These are phyloP conservation scores for Coilia nasus DNA, from an alignment of 2,797 vertebrate genomes.

Conservation along the genomic window DNA sequence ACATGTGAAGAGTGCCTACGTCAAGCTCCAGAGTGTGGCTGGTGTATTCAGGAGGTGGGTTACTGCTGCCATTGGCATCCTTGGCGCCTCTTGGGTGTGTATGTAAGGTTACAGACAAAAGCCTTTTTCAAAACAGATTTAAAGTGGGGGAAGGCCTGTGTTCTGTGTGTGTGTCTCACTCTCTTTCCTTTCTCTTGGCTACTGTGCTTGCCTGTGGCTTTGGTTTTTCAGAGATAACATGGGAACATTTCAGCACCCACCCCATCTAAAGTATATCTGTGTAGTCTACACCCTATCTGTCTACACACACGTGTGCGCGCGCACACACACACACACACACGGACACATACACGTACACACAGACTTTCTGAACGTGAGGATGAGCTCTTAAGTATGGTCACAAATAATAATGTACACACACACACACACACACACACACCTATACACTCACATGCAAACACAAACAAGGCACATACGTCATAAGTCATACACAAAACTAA, in stretches of 20 bases:
- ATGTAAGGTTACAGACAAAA: neutral
- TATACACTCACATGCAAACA: too few species aligned
- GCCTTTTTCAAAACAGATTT: constrained; percentile 10
- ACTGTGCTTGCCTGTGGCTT: constrained; percentile 50
- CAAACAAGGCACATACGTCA: too few species aligned
- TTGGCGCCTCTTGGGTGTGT: neutral
- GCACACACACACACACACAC: neutral
- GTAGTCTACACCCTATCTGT: constrained; percentile 18
- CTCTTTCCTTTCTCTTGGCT: neutral
- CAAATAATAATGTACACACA: neutral
- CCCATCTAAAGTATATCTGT: constrained; percentile 20
- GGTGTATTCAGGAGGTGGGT: constrained; percentile 94
- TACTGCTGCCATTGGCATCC: neutral
- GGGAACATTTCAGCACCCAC: neutral
- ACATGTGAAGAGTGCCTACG: constrained; percentile 87
- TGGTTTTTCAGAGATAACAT: constrained; percentile 52
- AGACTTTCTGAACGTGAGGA: too few species aligned
- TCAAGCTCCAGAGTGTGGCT: constrained; percentile 90
- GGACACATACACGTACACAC: neutral
- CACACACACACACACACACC: constrained; percentile 24
- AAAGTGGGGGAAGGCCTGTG: neutral
- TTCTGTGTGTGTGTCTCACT: neutral
- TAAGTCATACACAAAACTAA: too few species aligned
- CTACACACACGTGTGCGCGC: neutral
- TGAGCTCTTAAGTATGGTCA: too few species aligned